phyloP scores from a whole-genome alignment of 2,888 invertebrate genomes.

The Physocephala rufipes region DNA sequence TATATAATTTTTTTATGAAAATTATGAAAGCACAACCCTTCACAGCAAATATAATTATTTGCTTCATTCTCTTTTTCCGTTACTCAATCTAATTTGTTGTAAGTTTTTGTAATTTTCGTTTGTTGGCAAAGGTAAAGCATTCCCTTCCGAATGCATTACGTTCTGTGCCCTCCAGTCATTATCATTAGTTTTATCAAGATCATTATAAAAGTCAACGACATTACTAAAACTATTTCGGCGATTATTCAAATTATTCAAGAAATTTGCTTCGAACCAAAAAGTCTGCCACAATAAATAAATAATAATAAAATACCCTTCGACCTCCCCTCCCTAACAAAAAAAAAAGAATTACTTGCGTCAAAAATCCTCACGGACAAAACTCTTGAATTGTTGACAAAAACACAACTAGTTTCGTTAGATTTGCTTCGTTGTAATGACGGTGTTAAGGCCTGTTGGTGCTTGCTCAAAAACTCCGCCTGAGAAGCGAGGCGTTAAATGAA shows the following conservation, averaged over 20 bases:
- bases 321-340: no score
- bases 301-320: not conserved
- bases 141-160: no score
- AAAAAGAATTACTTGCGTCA: not conserved
- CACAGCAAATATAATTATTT: not conserved
- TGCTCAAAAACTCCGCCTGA: not conserved
- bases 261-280: constrained; percentile 13
- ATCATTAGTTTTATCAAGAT: no score
- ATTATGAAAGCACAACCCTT: no score
- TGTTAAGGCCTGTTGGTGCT: not conserved
- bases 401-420: not conserved
- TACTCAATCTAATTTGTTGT: not conserved
- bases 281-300: no score
- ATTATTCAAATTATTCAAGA: constrained; percentile 26
- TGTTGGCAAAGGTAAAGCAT: no score
- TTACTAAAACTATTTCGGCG: constrained; percentile 22
- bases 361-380: constrained; percentile 1
- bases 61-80: not conserved
- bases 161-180: no score
- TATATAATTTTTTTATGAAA: no score
- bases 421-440: not conserved
- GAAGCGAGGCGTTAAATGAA: not conserved
- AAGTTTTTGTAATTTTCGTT: no score
- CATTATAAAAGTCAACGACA: not conserved
- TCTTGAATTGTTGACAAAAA: not conserved